A percentile compares a stretch with the other conserved stretches of the same genome.
phyloP scores from a whole-genome alignment of 2,113 vertebrate species.

The Leptosomus discolor region DNA sequence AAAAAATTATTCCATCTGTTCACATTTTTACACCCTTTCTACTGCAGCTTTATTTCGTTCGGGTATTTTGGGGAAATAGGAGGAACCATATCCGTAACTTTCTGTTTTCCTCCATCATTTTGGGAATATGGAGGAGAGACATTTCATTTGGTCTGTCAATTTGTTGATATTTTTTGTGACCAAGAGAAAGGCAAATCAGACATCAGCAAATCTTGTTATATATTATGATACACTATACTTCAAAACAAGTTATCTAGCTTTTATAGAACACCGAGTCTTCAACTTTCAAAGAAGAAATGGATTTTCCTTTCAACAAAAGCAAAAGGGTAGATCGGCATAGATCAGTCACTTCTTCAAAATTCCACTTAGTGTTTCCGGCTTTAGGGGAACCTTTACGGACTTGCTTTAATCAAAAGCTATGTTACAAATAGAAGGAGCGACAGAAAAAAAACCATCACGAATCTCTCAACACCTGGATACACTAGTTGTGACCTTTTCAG shows the following conservation, averaged over 20 bases:
- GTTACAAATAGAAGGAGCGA: not conserved
- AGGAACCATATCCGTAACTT: not conserved
- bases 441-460: not conserved
- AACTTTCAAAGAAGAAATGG: not conserved
- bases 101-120: not conserved
- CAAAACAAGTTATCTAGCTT: not conserved
- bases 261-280: too few species aligned
- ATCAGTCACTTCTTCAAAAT: not conserved
- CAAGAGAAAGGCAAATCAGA: not conserved
- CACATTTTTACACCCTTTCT: constrained; percentile 7
- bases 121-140: not conserved
- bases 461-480: not conserved
- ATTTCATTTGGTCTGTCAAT: not conserved
- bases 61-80: not conserved
- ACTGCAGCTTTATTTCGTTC: not conserved
- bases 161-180: not conserved
- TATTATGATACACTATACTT: not conserved
- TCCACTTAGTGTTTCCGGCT: not conserved
- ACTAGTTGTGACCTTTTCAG: not conserved
- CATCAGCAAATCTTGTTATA: not conserved
- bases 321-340: not conserved
- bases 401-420: not conserved
- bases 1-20: constrained; percentile 74
- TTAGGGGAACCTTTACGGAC: not conserved
- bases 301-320: not conserved